Evolutionary conservation across 2,888 invertebrate species (phyloP), one percentile per base, ranked within the genome.

Genomic region (Physocephala rufipes): DNA sequence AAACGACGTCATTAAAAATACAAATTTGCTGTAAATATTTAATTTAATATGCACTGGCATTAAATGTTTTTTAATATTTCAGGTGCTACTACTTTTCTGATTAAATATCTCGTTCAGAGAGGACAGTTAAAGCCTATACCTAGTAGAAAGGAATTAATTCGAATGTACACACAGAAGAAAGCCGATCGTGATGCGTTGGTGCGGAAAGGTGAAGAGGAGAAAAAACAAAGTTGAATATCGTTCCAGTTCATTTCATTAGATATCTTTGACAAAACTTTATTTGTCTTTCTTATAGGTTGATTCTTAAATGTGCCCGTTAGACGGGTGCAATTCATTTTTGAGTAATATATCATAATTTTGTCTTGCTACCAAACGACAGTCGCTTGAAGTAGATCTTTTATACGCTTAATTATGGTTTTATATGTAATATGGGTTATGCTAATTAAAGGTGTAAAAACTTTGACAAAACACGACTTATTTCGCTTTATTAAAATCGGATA

Each of bases 41-140:
- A 36, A 36, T 36, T 9, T 36, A n/a, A n/a, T n/a, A n/a, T 36
- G 36, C 36, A 36, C 9, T 36, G 9, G n/a, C n/a, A 36, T 36
- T 9, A 7, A 36, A 24, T 24, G 26, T 67, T 45, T 19, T 19
- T 66, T n/a, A 1, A 26, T 24, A 53, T 74, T 72, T 0, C 78
- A 93, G 94, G 94, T 77, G 94, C 95, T 61, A 96, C 97, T 24
- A 96, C 96, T 21, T 85, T 93, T 82, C 91, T 93, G 9, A 96
- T 97, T 71, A 94, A 90, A 79, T 93, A 92, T 80, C 87, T 97
- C 76, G 92, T 91, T 78, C 89, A 90, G 78, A 89, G 91, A 83
- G 97, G 97, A 65, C 92, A 92, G 84, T 93, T 96, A 73, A 92
- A 92, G 82, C 94, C 95, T n/a, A 91, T 94, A 45, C 92, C 93